Evolutionary conservation across 2,888 invertebrate genomes (phyloP).

Genomic region (Colostygia pectinataria): DNA sequence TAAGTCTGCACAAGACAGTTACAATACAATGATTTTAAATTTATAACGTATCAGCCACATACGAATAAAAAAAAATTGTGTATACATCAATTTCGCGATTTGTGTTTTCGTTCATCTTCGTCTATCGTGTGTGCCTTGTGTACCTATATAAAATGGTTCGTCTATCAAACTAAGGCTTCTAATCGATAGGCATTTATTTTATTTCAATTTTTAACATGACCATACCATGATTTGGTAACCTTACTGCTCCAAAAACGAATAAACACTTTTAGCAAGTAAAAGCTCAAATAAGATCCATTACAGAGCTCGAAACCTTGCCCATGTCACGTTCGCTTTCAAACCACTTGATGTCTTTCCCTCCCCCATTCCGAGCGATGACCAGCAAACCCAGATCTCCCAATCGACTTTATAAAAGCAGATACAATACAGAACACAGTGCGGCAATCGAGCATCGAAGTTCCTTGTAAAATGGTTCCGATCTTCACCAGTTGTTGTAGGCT

Average conservation of each 20-base stretch:
- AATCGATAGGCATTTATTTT: too few relatives aligned
- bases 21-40: too few relatives aligned
- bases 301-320: constrained; percentile 39
- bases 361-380: constrained; percentile 24
- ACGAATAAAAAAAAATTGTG: too few relatives aligned
- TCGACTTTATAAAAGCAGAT: background rate
- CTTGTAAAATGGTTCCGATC: constrained; percentile 22
- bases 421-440: constrained; percentile 12
- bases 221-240: too few relatives aligned
- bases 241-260: background rate
- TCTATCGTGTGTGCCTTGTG: too few relatives aligned
- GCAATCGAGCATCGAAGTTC: constrained; percentile 21
- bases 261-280: background rate
- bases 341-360: constrained; percentile 45
- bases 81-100: too few relatives aligned
- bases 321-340: constrained; percentile 48
- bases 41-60: too few relatives aligned
- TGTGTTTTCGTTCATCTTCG: too few relatives aligned
- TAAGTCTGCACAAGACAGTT: too few relatives aligned
- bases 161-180: too few relatives aligned
- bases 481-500: constrained; percentile 34
- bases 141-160: too few relatives aligned
- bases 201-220: too few relatives aligned
- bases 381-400: constrained; percentile 24
- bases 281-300: constrained; percentile 1